These are phyloP conservation scores for Callipepla squamata DNA, from an alignment of 2,113 vertebrate species.

Conservation along the genomic window DNA sequence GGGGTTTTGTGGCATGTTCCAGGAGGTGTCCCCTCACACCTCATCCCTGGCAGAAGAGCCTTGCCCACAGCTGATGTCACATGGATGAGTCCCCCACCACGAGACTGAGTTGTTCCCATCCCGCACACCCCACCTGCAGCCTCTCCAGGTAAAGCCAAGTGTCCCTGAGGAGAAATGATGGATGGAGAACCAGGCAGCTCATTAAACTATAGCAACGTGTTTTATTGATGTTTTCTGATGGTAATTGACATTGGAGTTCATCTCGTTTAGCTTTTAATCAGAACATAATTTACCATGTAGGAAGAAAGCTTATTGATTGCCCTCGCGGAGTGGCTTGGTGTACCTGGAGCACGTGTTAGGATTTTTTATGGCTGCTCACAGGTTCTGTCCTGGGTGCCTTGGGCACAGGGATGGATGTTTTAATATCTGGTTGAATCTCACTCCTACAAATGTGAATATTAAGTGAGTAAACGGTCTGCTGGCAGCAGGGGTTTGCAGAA, in stretches of 20 bases:
- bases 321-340: background rate
- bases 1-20: background rate
- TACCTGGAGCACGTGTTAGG: fast-evolving
- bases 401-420: background rate
- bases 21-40: background rate
- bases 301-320: background rate
- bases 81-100: background rate
- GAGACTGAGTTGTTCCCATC: background rate
- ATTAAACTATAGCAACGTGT: background rate
- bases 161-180: background rate
- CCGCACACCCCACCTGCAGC: background rate
- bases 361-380: background rate
- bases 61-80: background rate
- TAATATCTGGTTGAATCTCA: background rate
- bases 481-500: background rate
- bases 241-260: constrained; percentile 2
- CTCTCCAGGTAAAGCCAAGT: fast-evolving
- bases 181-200: background rate
- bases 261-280: constrained; percentile 57
- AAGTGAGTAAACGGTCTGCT: background rate
- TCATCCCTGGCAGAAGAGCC: background rate
- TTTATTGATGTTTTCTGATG: constrained; percentile 37
- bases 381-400: background rate
- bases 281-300: background rate
- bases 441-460: background rate